phyloP scores from a whole-genome alignment of 2,888 invertebrate genomes.

The Xestia xanthographa region DNA sequence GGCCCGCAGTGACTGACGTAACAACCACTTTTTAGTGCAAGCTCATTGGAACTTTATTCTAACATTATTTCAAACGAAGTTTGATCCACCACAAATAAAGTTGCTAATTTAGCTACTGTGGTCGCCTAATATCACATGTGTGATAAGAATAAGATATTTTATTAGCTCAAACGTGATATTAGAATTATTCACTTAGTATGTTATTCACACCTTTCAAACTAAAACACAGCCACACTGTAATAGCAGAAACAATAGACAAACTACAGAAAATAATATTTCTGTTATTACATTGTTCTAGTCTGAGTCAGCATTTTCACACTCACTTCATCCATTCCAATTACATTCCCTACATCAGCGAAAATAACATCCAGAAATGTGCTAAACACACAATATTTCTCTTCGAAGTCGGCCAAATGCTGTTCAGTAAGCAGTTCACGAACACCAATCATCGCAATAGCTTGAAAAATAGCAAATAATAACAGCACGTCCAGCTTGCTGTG shows the following conservation, averaged over 20 bases:
- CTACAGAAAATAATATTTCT: background rate
- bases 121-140: too few relatives aligned
- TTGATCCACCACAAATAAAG: too few relatives aligned
- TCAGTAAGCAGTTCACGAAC: constrained; percentile 53
- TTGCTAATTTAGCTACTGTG: too few relatives aligned
- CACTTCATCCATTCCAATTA: background rate
- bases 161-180: too few relatives aligned
- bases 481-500: constrained; percentile 17
- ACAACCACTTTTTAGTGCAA: too few relatives aligned
- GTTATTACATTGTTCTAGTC: background rate
- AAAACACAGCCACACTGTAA: too few relatives aligned
- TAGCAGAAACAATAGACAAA: background rate
- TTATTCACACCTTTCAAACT: too few relatives aligned
- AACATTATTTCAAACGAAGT: too few relatives aligned
- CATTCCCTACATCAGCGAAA: constrained; percentile 4
- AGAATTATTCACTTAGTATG: too few relatives aligned
- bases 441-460: constrained; percentile 59
- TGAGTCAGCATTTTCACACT: background rate
- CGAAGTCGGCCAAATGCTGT: constrained; percentile 39
- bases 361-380: background rate
- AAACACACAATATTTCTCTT: constrained; percentile 36
- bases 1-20: too few relatives aligned
- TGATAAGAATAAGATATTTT: too few relatives aligned
- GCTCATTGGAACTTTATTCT: too few relatives aligned
- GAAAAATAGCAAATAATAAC: constrained; percentile 61